A percentile compares a stretch with the other conserved stretches of the same genome.
phyloP scores from a whole-genome alignment of 2,888 invertebrate genomes.

The Ceratothoa steindachneri region DNA sequence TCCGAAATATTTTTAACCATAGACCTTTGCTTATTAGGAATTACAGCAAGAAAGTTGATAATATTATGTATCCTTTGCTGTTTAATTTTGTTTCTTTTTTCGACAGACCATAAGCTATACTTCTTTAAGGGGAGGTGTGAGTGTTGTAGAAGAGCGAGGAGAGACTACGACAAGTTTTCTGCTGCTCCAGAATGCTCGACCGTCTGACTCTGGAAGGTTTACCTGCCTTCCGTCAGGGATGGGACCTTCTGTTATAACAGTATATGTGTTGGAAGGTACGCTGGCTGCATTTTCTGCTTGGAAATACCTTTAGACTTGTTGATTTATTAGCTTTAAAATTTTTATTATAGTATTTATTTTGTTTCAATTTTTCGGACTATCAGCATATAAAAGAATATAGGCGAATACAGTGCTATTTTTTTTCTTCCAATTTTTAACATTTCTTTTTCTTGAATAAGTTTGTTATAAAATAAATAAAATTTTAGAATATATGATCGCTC shows the following conservation, averaged over 20 bases:
- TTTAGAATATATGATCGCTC: too few relatives aligned
- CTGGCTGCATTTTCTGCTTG: background rate
- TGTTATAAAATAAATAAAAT: too few relatives aligned
- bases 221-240: conserved; percentile 92
- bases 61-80: too few relatives aligned
- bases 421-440: too few relatives aligned
- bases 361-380: too few relatives aligned
- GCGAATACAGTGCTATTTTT: too few relatives aligned
- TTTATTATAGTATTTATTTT: background rate
- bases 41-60: too few relatives aligned
- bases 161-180: conserved; percentile 85
- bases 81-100: too few relatives aligned
- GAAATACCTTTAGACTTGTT: background rate
- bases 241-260: conserved; percentile 80
- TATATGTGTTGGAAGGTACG: conserved; percentile 85
- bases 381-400: too few relatives aligned
- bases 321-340: background rate
- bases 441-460: too few relatives aligned
- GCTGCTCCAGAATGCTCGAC: conserved; percentile 78
- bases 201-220: conserved; percentile 83
- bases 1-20: too few relatives aligned
- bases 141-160: conserved; percentile 81
- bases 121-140: conserved; percentile 82
- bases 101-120: conserved; percentile 89
- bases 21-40: too few relatives aligned